Conservation (phyloP, 1,140 invertebrate genomes). For the Triops cancriformis region DNA sequence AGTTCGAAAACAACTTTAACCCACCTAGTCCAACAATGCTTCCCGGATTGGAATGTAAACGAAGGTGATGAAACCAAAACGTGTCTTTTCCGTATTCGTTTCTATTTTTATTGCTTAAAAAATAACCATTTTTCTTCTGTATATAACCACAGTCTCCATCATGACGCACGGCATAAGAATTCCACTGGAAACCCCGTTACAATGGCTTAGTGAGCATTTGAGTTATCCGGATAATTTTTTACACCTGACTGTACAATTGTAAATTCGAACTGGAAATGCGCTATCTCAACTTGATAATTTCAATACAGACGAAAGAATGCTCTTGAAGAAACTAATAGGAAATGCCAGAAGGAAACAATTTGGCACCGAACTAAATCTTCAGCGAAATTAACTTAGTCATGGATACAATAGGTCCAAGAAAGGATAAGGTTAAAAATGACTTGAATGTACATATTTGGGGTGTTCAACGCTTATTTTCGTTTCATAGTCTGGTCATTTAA, state of each 20-base stretch:
- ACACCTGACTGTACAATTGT: constrained; percentile 51
- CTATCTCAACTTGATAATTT: no score
- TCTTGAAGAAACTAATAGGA: not conserved
- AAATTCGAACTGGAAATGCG: constrained; percentile 2
- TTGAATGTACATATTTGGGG: not conserved
- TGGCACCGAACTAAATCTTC: not conserved
- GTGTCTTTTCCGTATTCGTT: not conserved
- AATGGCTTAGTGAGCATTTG: constrained; percentile 95
- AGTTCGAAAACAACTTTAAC: constrained; percentile 63
- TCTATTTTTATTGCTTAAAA: constrained; percentile 26
- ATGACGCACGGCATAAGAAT: constrained; percentile 83
- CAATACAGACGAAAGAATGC: not conserved
- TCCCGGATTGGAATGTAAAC: constrained; percentile 46
- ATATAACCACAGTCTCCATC: constrained; percentile 55
- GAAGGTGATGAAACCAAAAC: constrained; percentile 36
- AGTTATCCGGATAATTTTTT: constrained; percentile 99
- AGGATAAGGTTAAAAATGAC: not conserved
- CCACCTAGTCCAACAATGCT: constrained; percentile 62
- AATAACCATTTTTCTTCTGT: constrained; percentile 31
- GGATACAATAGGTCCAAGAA: not conserved
- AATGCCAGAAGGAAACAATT: not conserved
- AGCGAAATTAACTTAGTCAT: not conserved
- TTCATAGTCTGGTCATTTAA: not conserved
- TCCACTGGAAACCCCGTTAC: constrained; percentile 79
- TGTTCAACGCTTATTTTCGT: not conserved